Conservation (phyloP, 2,888 invertebrate species). For the Fragum fragum region DNA sequence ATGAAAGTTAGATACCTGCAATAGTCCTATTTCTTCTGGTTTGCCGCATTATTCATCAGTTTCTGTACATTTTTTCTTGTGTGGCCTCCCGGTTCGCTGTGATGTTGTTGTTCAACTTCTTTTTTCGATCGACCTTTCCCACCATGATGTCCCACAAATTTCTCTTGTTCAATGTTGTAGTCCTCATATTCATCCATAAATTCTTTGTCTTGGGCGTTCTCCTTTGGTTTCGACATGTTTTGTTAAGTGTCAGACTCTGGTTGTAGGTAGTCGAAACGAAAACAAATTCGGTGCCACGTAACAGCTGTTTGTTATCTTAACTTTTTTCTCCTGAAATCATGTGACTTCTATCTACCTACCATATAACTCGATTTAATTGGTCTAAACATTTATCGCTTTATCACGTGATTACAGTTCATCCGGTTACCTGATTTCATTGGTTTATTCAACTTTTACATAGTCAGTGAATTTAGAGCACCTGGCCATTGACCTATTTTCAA, state of each 20-base stretch:
- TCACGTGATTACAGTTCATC: slow-evolving; percentile 19
- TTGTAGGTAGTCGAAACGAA: neutral
- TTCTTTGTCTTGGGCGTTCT: slow-evolving; percentile 57
- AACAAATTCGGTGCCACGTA: slow-evolving; percentile 5
- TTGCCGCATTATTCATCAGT: slow-evolving; percentile 84
- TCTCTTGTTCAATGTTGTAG: slow-evolving; percentile 97
- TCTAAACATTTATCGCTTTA: neutral
- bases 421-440: neutral
- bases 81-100: slow-evolving; percentile 96
- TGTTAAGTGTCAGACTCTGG: neutral
- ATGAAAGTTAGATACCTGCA: neutral
- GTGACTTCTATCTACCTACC: slow-evolving; percentile 25
- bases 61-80: slow-evolving; percentile 93
- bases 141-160: slow-evolving; percentile 95
- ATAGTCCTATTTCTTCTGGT: slow-evolving; percentile 62
- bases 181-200: slow-evolving; percentile 94
- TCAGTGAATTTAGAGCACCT: neutral
- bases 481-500: slow-evolving; percentile 1
- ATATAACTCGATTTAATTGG: slow-evolving; percentile 27
- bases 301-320: slow-evolving; percentile 28
- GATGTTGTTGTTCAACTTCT: slow-evolving; percentile 95
- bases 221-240: slow-evolving; percentile 52
- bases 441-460: neutral
- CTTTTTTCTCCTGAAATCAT: slow-evolving; percentile 28
- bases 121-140: slow-evolving; percentile 97